Base-by-base conservation (phyloP, 2,113 vertebrate genomes). In the Antennarius striatus region DNA sequence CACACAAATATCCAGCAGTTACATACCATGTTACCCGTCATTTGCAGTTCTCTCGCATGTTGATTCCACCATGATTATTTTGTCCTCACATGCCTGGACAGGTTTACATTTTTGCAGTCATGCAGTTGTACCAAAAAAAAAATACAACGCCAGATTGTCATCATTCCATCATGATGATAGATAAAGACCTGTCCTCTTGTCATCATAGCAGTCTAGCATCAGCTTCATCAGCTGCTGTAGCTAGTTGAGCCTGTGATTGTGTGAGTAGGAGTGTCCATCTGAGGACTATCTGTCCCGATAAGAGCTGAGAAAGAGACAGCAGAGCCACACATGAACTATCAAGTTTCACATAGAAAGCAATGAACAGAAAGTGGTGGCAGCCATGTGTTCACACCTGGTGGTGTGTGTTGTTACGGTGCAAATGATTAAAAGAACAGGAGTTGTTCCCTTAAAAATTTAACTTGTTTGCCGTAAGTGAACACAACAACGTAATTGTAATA, bases 81-180 rank as follows among this genome's bases (percentile, higher is more conserved):
- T 14, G 48, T 10, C 40, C 72, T 51, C 15, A 54, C 60, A 59
- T 68, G 73, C 51, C 80, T 58, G 52, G 50, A 46, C 73, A 56
- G 42, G 60, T 58, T 71, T 60, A 61, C 62, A 45, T 57, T 77
- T 32, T 43, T 43, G 53, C 66, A 57, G 40, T 45, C n/a, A 8
- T 28, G 49, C 32, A 5, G 17, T 39, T 50, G 14, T 39, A 52
- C 22, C 66, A 50, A 39, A 53, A 64, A 39, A 53, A 64, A 75
- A 83, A 74, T 65, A 74, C 30, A 29, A 48, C 17, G 72, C 36
- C 63, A 70, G 88, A 88, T 90, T 88, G 83, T 70, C 85, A 89
- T 90, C 90, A 76, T 80, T 82, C 81, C 80, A 90, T 90, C 84
- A 82, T 81, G 78, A 88, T 51, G 36, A 79, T 79, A 68, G 91